Evolutionary conservation across 2,797 vertebrate genomes (phyloP).

Genomic region (Ceryle rudis): DNA sequence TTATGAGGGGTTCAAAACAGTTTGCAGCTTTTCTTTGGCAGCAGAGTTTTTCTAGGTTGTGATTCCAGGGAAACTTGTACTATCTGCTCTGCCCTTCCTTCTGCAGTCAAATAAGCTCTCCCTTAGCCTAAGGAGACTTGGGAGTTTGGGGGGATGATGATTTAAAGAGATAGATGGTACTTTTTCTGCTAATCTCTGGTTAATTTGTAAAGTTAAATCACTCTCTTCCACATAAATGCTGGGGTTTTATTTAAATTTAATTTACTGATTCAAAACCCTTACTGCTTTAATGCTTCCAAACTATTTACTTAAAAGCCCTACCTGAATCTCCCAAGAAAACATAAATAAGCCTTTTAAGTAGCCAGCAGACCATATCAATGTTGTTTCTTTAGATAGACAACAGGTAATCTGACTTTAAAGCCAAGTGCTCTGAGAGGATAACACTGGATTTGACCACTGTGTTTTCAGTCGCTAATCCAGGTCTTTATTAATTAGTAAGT

Average conservation of each 20-base stretch:
- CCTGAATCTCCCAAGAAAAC: background rate
- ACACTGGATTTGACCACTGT: background rate
- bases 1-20: background rate
- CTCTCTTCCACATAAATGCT: background rate
- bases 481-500: background rate
- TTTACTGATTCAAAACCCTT: background rate
- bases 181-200: background rate
- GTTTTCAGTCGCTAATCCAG: background rate
- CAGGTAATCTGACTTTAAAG: background rate
- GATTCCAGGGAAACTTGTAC: background rate
- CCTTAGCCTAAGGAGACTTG: background rate
- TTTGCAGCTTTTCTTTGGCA: background rate
- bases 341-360: background rate
- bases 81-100: background rate
- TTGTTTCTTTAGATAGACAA: background rate
- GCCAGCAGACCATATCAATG: background rate
- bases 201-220: background rate
- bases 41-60: background rate
- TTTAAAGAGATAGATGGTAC: background rate
- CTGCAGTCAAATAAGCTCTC: background rate
- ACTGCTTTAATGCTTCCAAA: background rate
- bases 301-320: background rate
- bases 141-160: fast-evolving
- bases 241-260: fast-evolving
- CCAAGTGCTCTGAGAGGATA: background rate